A percentile compares a stretch with the other conserved stretches of the same genome.
Evolutionary conservation across 2,797 vertebrate species (phyloP).

Genomic region (Anniella stebbinsi): DNA sequence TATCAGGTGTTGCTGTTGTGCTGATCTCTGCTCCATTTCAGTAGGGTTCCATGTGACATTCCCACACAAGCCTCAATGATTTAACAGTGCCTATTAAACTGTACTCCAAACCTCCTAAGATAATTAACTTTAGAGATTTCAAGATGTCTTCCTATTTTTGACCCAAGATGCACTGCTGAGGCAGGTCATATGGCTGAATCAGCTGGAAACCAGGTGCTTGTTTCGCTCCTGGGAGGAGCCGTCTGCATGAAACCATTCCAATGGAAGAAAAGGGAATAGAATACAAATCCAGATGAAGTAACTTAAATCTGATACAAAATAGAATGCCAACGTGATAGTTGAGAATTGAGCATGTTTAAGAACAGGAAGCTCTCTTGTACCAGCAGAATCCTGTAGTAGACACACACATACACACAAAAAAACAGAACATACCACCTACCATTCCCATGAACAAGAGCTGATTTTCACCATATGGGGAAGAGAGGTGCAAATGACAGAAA

Average conservation of each 20-base stretch:
- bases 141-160: conserved; percentile 71
- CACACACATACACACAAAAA: conserved; percentile 37
- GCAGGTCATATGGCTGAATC: conserved; percentile 55
- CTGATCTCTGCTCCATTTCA: neutral
- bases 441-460: conserved; percentile 70
- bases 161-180: conserved; percentile 25
- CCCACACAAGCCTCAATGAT: neutral
- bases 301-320: conserved; percentile 68
- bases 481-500: conserved; percentile 80
- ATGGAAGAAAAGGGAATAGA: conserved; percentile 58
- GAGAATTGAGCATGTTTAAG: conserved; percentile 66
- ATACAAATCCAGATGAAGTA: conserved; percentile 51
- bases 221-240: conserved; percentile 57
- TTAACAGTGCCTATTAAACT: neutral
- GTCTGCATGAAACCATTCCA: conserved; percentile 63
- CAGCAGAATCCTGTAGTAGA: conserved; percentile 75
- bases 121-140: conserved; percentile 77
- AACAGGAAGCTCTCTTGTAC: conserved; percentile 80
- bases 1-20: neutral
- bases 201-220: conserved; percentile 65
- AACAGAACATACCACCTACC: conserved; percentile 71
- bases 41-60: neutral
- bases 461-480: conserved; percentile 73
- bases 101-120: neutral
- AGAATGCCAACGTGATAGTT: conserved; percentile 81